Conservation (phyloP, 2,888 invertebrate genomes). For the Drosophila neonasuta region DNA sequence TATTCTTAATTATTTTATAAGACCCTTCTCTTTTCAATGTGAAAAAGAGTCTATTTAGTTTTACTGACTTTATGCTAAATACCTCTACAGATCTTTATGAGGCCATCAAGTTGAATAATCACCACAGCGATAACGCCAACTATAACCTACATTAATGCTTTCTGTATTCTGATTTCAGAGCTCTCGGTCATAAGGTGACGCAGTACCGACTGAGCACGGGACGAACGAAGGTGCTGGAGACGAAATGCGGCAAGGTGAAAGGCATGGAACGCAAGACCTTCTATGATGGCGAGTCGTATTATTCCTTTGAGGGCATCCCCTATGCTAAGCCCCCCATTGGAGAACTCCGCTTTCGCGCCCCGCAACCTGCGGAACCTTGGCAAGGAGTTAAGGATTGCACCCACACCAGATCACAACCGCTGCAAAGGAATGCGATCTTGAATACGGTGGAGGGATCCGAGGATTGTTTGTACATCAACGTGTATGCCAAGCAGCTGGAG, state of each 20-base stretch:
- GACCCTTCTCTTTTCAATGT: too few relatives aligned
- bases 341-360: constrained; percentile 80
- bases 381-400: constrained; percentile 81
- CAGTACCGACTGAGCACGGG: constrained; percentile 69
- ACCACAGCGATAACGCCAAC: too few relatives aligned
- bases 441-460: constrained; percentile 81
- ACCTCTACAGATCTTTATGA: too few relatives aligned
- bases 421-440: constrained; percentile 75
- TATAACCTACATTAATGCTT: neutral
- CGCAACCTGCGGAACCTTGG: constrained; percentile 82
- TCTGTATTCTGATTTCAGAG: constrained; percentile 40
- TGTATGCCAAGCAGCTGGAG: constrained; percentile 78
- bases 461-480: constrained; percentile 83
- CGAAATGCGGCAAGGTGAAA: constrained; percentile 73
- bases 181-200: constrained; percentile 65
- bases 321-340: constrained; percentile 79
- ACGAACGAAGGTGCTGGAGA: constrained; percentile 65
- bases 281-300: constrained; percentile 67
- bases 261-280: constrained; percentile 71
- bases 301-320: constrained; percentile 80
- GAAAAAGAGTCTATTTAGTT: too few relatives aligned
- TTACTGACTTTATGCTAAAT: too few relatives aligned
- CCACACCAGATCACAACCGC: constrained; percentile 69
- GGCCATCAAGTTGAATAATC: too few relatives aligned
- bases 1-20: too few relatives aligned